Base-by-base conservation (phyloP, 2,113 vertebrate genomes). In the Azemiops feae region DNA sequence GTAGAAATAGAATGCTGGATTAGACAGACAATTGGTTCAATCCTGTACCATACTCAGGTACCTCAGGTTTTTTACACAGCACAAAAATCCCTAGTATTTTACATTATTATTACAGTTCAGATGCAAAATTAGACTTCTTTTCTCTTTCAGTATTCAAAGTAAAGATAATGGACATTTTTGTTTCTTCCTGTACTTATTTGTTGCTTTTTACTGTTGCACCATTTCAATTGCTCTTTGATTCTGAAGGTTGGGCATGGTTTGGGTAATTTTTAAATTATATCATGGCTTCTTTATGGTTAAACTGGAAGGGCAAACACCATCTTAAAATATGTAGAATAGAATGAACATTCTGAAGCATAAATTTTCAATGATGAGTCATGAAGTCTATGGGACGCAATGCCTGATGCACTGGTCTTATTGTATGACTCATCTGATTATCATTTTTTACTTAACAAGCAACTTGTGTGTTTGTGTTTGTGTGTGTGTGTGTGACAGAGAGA, bases 291-390 rank as follows among this genome's bases (percentile, higher is more conserved):
- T 87, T 92, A 34, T 87, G 47, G 11, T 43, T 39, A 18, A 81
- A 81, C n/a, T 27, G 25, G 34, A 81, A 81, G 58, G 27, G 10
- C 23, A 88, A 74, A 34, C n/a, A 14, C 45, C 34, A 89, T 92
- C 7, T 30, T 91, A 55, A 93, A 95, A 93, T 89, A 50, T 39
- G 20, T 92, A 58, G 94, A 58, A 30, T 45, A 87, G 81, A 91
- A 54, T 93, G 11, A 47, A 47, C 92, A 3, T 96, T 93, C 89
- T 88, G 89, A 87, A 93, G 16, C 0, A 0, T 47, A 54, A 60
- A 45, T 0, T 90, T 30, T 95, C 91, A 8, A n/a, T 91, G 50
- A 54, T 12, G 90, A 57, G 1, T 92, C 47, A 43, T 88, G 45
- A 92, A 20, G 0, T 81, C 18, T 92, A 95, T 93, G 23, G 88